Conservation (phyloP, 2,797 vertebrate species). For the Apogon hyalosoma region DNA sequence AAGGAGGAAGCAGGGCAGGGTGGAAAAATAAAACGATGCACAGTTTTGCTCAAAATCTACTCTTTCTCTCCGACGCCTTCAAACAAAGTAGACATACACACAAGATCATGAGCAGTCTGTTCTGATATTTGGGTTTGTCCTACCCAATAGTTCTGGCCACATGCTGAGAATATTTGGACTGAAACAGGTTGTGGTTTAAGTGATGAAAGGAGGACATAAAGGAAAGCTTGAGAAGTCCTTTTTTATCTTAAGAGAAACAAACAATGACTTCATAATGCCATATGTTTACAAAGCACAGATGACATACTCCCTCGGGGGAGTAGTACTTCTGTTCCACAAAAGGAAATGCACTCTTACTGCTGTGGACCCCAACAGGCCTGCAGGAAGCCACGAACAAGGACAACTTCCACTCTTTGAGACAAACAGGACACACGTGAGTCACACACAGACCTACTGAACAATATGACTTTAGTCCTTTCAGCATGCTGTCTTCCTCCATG, state of each 20-base stretch:
- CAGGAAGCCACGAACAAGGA: slow-evolving; percentile 79
- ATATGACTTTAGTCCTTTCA: slow-evolving; percentile 38
- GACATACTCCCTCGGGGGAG: slow-evolving; percentile 57
- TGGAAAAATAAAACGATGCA: slow-evolving; percentile 27
- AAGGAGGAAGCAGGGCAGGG: slow-evolving; percentile 30
- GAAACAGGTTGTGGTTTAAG: slow-evolving; percentile 2
- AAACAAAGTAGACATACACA: slow-evolving; percentile 16
- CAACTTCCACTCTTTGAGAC: slow-evolving; percentile 69
- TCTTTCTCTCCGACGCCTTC: slow-evolving; percentile 9
- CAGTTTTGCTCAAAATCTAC: slow-evolving; percentile 11
- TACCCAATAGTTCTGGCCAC: slow-evolving; percentile 1
- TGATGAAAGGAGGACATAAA: slow-evolving; percentile 7
- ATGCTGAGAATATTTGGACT: slow-evolving; percentile 17
- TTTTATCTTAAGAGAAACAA: slow-evolving; percentile 52
- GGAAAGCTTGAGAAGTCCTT: slow-evolving; percentile 27
- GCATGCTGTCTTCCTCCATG: slow-evolving; percentile 9
- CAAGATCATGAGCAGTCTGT: slow-evolving; percentile 9
- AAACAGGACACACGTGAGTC: slow-evolving; percentile 79
- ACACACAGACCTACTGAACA: slow-evolving; percentile 50
- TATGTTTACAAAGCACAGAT: slow-evolving; percentile 68
- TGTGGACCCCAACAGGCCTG: slow-evolving; percentile 45
- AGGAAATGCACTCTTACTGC: slow-evolving; percentile 71
- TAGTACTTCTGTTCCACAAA: slow-evolving; percentile 63
- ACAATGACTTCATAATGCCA: slow-evolving; percentile 69
- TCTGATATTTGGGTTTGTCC: slow-evolving; percentile 13